A percentile compares a stretch with the other conserved stretches of the same genome.
phyloP scores from a whole-genome alignment of 2,888 invertebrate species.

The Trichogramma evanescens region DNA sequence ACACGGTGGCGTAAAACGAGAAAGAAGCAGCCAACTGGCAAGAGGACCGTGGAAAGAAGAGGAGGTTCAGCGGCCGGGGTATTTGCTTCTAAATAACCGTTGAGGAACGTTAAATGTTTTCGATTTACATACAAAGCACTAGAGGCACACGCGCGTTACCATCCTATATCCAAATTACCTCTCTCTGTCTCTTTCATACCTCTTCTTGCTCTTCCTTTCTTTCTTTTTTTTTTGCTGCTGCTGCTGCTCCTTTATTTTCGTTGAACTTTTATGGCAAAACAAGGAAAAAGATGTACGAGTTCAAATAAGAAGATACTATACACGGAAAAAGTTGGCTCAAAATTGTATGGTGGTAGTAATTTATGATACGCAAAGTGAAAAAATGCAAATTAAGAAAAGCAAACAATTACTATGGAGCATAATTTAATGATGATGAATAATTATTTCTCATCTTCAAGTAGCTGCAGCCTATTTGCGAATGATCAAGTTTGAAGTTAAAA shows the following conservation, averaged over 20 bases:
- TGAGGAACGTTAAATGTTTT: conserved; percentile 32
- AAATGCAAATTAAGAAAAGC: no score
- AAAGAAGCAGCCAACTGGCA: neutral
- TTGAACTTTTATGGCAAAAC: neutral
- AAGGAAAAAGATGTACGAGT: neutral
- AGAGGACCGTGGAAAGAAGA: conserved; percentile 17
- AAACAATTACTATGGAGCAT: no score
- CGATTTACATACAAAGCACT: conserved; percentile 37
- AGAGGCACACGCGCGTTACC: conserved; percentile 4
- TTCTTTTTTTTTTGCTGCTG: conserved; percentile 1
- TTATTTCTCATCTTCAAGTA: no score
- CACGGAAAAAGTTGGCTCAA: no score
- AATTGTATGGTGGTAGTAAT: no score
- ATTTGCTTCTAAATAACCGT: conserved; percentile 33
- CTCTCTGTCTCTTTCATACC: neutral
- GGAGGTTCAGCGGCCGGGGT: conserved; percentile 22
- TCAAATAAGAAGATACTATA: neutral
- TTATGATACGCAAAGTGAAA: no score
- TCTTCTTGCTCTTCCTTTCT: conserved; percentile 13
- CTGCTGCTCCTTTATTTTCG: no score
- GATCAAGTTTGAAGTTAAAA: no score
- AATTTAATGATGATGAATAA: no score
- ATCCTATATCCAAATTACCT: neutral
- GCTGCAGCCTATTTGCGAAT: no score
- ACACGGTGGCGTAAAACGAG: neutral